Base-by-base conservation (phyloP, 2,888 invertebrate species). In the Acanthosepion lycidas region DNA sequence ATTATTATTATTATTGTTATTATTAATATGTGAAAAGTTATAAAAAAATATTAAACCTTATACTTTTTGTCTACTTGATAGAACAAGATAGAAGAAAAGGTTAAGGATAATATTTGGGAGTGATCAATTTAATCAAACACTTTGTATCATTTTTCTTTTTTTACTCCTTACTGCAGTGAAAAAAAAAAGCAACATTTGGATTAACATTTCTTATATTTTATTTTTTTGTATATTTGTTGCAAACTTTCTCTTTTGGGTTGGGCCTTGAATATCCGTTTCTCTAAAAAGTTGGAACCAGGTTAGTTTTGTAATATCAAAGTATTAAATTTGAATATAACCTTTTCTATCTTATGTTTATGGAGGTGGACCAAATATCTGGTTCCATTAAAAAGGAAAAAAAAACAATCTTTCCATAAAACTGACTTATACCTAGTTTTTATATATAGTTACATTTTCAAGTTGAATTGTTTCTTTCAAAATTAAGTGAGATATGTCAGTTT, bases 251-350 rank as follows among this genome's bases (percentile, higher is more conserved):
- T 42, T 33, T 78, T 78, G 78, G n/a, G 78, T 18, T 33, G 78
- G 78, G 78, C 15, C 33, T 5, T 18, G 33, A 15, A 78, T 78
- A 55, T 94, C 94, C 53, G 26, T 94, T 91, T 94, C 95, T 94
- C 78, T 59, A 15, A 64, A 51, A 59, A 55, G 12, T 94, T 59
- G 0, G n/a, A 49, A 91, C 53, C 94, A 33, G 64, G 42, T 42
- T 94, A 91, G 28, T 92, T 91, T 59, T 33, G 5, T 91, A 93
- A 93, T 53, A 64, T 64, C 78, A n/a, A 64, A 49, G 78, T 78
- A 78, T 78, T 78, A 78, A n/a, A 92, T 92, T 92, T 48, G 20
- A 49, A 48, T 9, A 53, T 49, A 51, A 53, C 92, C 92, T 92
- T 92, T 49, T 92, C n/a, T n/a, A 92, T 53, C 6, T 92, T 48